These are phyloP conservation scores for Callocephalon fimbriatum DNA, from an alignment of 2,113 vertebrate genomes.

Conservation along the genomic window DNA sequence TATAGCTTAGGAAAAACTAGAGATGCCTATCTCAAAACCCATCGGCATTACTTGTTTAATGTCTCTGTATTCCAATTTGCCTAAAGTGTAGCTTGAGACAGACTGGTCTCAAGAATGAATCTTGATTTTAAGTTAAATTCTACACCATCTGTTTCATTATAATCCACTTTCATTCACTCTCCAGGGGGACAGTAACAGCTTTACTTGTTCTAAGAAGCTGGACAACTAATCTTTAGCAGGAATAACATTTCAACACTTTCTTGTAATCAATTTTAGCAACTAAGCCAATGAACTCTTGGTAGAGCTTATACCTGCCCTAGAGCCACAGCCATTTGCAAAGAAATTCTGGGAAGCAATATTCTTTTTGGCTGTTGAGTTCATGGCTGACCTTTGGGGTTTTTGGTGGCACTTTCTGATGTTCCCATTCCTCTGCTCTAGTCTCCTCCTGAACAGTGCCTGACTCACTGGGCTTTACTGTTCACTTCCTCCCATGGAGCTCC, in stretches of 20 bases:
- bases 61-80: neutral
- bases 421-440: neutral
- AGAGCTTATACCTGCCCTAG: neutral
- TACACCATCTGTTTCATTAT: neutral
- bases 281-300: neutral
- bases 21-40: neutral
- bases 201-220: neutral
- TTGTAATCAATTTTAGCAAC: neutral
- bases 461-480: neutral
- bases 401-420: neutral
- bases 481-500: neutral
- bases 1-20: neutral
- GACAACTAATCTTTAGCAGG: neutral
- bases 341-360: neutral
- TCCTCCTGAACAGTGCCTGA: neutral
- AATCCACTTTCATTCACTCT: neutral
- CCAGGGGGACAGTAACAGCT: neutral
- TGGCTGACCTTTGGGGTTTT: neutral
- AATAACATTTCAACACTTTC: neutral
- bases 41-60: neutral
- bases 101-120: neutral
- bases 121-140: conserved; percentile 23
- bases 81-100: neutral
- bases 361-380: neutral
- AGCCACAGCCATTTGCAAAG: neutral